phyloP scores from a whole-genome alignment of 2,797 vertebrate genomes.

The Helarctos malayanus region DNA sequence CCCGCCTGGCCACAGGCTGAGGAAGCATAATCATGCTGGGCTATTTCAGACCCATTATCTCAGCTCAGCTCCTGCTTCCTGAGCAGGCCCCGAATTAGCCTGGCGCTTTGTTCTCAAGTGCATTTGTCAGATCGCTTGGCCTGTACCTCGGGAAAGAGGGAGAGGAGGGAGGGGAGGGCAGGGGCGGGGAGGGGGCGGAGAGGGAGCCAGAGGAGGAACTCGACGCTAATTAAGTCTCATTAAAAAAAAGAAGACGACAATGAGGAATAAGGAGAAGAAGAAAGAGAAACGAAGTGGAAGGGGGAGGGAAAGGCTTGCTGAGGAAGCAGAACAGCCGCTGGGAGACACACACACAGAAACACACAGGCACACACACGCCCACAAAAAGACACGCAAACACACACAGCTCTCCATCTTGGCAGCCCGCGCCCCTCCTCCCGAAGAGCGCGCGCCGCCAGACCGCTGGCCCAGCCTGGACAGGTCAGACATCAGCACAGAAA shows the following conservation, averaged over 20 bases:
- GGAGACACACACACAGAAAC: slow-evolving; percentile 63
- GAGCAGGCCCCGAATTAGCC: slow-evolving; percentile 86
- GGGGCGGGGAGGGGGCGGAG: slow-evolving; percentile 69
- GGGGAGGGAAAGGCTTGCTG: slow-evolving; percentile 78
- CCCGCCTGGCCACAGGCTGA: slow-evolving; percentile 82
- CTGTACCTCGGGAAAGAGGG: slow-evolving; percentile 78
- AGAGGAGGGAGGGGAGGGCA: not conserved
- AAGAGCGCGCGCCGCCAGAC: not conserved
- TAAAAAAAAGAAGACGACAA: slow-evolving; percentile 84
- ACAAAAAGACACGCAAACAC: slow-evolving; percentile 71
- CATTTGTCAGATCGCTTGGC: slow-evolving; percentile 86
- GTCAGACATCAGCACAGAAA: slow-evolving; percentile 5
- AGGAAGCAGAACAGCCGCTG: slow-evolving; percentile 80
- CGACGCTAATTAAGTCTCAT: slow-evolving; percentile 89
- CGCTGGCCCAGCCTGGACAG: not conserved
- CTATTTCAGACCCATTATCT: slow-evolving; percentile 89
- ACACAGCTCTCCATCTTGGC: slow-evolving; percentile 66
- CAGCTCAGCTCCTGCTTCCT: slow-evolving; percentile 87
- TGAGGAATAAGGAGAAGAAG: slow-evolving; percentile 82
- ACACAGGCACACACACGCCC: slow-evolving; percentile 68
- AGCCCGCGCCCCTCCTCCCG: not conserved
- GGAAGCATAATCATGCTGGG: slow-evolving; percentile 84
- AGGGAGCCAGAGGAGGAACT: slow-evolving; percentile 86
- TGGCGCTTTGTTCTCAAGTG: slow-evolving; percentile 87
- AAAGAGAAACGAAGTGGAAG: slow-evolving; percentile 75